Base-by-base conservation (phyloP, 2,113 vertebrate genomes). In the Phrynocephalus versicolor region DNA sequence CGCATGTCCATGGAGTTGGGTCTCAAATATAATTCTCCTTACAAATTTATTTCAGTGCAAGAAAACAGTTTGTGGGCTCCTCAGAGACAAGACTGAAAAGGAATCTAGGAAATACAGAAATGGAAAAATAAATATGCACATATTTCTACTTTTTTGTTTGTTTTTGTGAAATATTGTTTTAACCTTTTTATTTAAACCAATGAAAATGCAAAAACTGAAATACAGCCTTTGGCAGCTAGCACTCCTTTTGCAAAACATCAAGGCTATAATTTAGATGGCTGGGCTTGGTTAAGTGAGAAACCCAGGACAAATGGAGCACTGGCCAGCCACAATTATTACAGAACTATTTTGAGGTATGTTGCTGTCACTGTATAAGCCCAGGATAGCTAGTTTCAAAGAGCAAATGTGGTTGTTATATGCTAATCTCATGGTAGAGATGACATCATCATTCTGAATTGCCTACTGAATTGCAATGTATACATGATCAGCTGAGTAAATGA, bases 381-480 rank as follows among this genome's bases (percentile, higher is more conserved):
- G 0, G 2, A 71, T 37, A 72, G 85, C 87, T 85, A 73, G 33
- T 89, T 84, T 90, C 83, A 79, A 84, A 74, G 88, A 88, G 41
- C 73, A 85, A 85, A 84, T 12, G 0, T 35, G 86, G 77, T 88
- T 82, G 87, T 93, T 88, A 88, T 85, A 58, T 89, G 83, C 77
- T 89, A 93, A 62, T 86, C 88, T 82, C 83, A 10, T 51, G 2
- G 60, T 70, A 84, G 77, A 89, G 27, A 18, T 89, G 82, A 83
- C 77, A 80, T 91, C 79, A 78, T 89, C 25, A 74, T 65, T 87
- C 82, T 65, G 88, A 95, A 93, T 87, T 89, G 51, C 81, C 79
- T 45, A 45, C 62, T 79, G 55, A 30, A 0, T 5, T 83, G 41
- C 76, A 90, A 73, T 62, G 30, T 13, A 70, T 79, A 71, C 45